Base-by-base conservation (phyloP, 2,888 invertebrate species). In the Empis livida region DNA sequence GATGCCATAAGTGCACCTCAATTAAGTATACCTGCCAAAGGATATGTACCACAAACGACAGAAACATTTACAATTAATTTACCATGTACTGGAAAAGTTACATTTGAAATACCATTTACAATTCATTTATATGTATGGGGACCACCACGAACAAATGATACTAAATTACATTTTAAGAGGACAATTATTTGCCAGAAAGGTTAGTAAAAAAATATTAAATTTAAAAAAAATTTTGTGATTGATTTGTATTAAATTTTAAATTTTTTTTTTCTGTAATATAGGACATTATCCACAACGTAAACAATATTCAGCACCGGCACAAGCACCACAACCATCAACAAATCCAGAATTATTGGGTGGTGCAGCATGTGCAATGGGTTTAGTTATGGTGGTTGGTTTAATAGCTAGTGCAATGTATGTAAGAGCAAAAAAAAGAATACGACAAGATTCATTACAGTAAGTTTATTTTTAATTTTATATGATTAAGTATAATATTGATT, bases 181-280 rank as follows among this genome's bases (percentile, higher is more conserved):
- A 85, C 83, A 65, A 88, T 87, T 70, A 84, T 86, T 55, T 89
- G 88, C 62, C 73, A 82, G 48, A 79, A 80, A 77, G 82, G 82
- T 81, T 16, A 27, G 43, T 46, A 10, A 9, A 37, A 37, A 5
- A 2, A 14, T 14, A 5, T 5, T 15, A 38, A 15, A 38, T 15
- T 16, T 3, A 10, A 10, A 15, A 42, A 30, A 20, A 30, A 35
- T 35, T 13, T 13, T 11, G n/a, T n/a, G 5, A 35, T 35, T 13
- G n/a, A 35, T 32, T 32, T n/a, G 9, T n/a, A n/a, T n/a, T n/a
- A n/a, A n/a, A n/a, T n/a, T n/a, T n/a, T n/a, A n/a, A n/a, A 20
- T 20, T 3, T 20, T 20, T 20, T 8, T 13, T 13, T 40, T 16
- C 32, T 42, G 14, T 48, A 2, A 27, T 27, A 27, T 27, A 27